Conservation (phyloP, 2,113 vertebrate species). For the Pangasianodon gigas region DNA sequence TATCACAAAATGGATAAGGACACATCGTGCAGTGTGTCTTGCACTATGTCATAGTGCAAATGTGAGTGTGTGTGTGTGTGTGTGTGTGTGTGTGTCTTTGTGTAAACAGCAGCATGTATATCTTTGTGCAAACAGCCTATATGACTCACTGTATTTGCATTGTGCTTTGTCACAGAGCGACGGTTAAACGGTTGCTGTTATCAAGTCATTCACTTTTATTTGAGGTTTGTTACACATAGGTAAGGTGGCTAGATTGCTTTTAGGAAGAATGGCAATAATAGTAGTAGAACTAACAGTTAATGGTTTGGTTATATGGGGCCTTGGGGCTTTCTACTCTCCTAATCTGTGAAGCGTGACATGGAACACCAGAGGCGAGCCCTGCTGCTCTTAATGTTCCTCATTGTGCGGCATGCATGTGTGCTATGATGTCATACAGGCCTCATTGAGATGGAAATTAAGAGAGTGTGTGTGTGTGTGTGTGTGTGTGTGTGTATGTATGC, state of each 20-base stretch:
- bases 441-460: constrained; percentile 56
- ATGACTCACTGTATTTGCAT: constrained; percentile 25
- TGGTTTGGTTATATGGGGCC: constrained; percentile 30
- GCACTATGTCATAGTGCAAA: neutral
- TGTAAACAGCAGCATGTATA: constrained; percentile 29
- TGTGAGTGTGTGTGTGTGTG: constrained; percentile 11
- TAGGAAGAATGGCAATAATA: constrained; percentile 1
- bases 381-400: constrained; percentile 54
- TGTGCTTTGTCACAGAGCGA: constrained; percentile 42
- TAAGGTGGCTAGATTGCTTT: constrained; percentile 14
- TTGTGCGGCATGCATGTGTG: constrained; percentile 53
- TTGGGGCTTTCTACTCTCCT: constrained; percentile 43
- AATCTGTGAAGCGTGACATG: constrained; percentile 49
- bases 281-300: constrained; percentile 41
- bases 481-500: constrained; percentile 5
- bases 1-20: neutral
- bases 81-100: constrained; percentile 28
- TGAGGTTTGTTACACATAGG: neutral
- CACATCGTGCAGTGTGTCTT: neutral
- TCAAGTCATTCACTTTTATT: constrained; percentile 39
- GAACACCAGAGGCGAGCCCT: constrained; percentile 47
- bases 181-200: constrained; percentile 49
- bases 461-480: constrained; percentile 2
- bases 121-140: constrained; percentile 24
- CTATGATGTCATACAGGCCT: constrained; percentile 58